Evolutionary conservation across 1,140 invertebrate species (phyloP), one percentile per base, ranked within the genome.

Genomic region (Carposina sasakii): DNA sequence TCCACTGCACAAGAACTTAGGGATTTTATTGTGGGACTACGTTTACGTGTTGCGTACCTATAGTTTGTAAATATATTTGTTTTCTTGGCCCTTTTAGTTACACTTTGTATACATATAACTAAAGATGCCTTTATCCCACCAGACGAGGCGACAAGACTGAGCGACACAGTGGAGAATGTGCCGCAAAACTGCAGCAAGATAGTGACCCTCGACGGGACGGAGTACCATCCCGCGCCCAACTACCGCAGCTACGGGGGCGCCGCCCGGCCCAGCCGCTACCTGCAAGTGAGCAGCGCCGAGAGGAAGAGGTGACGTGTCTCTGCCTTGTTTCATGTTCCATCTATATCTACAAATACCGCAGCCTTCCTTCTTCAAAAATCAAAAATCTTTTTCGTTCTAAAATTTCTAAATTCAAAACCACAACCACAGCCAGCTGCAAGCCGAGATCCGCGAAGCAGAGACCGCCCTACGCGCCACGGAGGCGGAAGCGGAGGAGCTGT

Each of bases 181-280:
- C 93, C 93, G 2, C 63, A 44, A 41, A 89, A 92, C 74, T 90
- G 92, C 62, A 67, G 63, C 20, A 86, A 87, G 63, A 88, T 91
- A 9, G 78, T 93, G 8, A 92, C 91, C 0, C 76, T 87, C 28
- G 82, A 85, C 48, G 87, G 86, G 3, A 78, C 79, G 16, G 91
- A 90, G 67, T 91, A 83, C 76, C 63, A 61, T 52, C 86, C 86
- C 12, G 74, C 77, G 46, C 92, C 92, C 6, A 87, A 90, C 71
- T 93, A 92, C 73, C 88, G 89, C 60, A 88, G 87, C 53, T 93
- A 93, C 66, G 87, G 90, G 8, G 83, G 85, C 17, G 60, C 54
- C 19, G 82, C 83, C 28, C 49, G 66, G 10, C 63, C 65, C 5
- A 77, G 84, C 0, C 77, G 84, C 28, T 91, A 69, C 67, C 86